Base-by-base conservation (phyloP, 2,888 invertebrate species). In the Acleris emargana region DNA sequence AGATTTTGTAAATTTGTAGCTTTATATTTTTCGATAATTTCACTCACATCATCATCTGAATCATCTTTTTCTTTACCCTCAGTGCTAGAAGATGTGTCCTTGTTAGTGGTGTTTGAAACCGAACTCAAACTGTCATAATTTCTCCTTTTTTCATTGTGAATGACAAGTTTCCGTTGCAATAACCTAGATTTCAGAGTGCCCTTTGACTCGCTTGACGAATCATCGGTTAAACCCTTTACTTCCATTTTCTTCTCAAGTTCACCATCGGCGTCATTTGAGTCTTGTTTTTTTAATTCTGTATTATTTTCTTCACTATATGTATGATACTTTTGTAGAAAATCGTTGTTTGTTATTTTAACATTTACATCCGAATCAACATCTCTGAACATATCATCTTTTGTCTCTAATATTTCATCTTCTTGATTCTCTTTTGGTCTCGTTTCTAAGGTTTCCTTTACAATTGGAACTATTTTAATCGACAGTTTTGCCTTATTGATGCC, bases 31-130 rank as follows among this genome's bases (percentile, higher is more conserved):
- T 80, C 70, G 42, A 80, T 62, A 18, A 86, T 57, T 45, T 74
- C 76, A 45, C 77, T 67, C 2, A 80, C 68, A 67, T 81, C 79
- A 13, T 74, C 77, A 42, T 84, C 83, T 0, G 78, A 80, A 62
- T 80, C 64, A 62, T 69, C 70, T 32, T 61, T 22, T 38, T 17
- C 45, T 45, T 64, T 69, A n/a, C 55, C 28, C 5, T 69, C 72
- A 50, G 72, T 42, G 61, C 72, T 72, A 1, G 70, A 69, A 5
- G 75, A 73, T 11, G 73, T 73, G 60, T 78, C 76, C 69, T 77
- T 59, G n/a, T 42, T 38, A 6, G 50, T 59, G 5, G 58, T 59
- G 5, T 45, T 59, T 13, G 58, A 59, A 5, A 20, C 22, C 3
- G 58, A 51, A 51, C 58, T 59, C 11, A 4, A 22, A 42, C 63